A percentile compares a stretch with the other conserved stretches of the same genome.
phyloP scores from a whole-genome alignment of 2,797 vertebrate genomes.

The Cyprinodon diabolis region DNA sequence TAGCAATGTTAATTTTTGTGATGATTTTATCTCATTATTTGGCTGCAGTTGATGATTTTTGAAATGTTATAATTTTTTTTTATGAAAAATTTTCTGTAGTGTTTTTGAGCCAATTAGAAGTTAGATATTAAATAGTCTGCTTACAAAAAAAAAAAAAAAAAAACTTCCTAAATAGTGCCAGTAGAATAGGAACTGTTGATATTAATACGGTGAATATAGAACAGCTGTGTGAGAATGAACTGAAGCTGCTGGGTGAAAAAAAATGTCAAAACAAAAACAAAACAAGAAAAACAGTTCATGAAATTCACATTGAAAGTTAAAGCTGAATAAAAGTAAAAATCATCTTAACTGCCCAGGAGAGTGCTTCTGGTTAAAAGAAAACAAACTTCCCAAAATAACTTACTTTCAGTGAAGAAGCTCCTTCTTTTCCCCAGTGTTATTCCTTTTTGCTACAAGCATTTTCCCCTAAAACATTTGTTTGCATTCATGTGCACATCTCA shows the following conservation, averaged over 20 bases:
- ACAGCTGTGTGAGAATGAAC: background rate
- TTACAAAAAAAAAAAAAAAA: too few species aligned
- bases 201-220: background rate
- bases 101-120: background rate
- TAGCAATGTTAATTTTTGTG: background rate
- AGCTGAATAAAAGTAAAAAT: background rate
- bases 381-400: slow-evolving; percentile 8
- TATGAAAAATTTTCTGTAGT: background rate
- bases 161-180: background rate
- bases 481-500: slow-evolving; percentile 63
- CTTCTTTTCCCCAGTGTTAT: slow-evolving; percentile 17
- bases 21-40: background rate
- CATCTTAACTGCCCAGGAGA: slow-evolving; percentile 18
- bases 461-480: slow-evolving; percentile 54
- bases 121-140: background rate
- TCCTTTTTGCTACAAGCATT: slow-evolving; percentile 46
- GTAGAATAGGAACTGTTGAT: background rate
- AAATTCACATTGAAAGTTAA: slow-evolving; percentile 9
- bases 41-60: too few species aligned
- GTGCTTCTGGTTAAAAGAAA: slow-evolving; percentile 19
- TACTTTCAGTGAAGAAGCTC: slow-evolving; percentile 13
- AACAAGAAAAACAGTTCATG: slow-evolving; percentile 1
- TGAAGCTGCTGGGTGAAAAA: background rate
- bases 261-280: background rate
- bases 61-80: too few species aligned